Evolutionary conservation across 1,140 invertebrate genomes (phyloP).

Genomic region (Pemphigus obesinymphae): DNA sequence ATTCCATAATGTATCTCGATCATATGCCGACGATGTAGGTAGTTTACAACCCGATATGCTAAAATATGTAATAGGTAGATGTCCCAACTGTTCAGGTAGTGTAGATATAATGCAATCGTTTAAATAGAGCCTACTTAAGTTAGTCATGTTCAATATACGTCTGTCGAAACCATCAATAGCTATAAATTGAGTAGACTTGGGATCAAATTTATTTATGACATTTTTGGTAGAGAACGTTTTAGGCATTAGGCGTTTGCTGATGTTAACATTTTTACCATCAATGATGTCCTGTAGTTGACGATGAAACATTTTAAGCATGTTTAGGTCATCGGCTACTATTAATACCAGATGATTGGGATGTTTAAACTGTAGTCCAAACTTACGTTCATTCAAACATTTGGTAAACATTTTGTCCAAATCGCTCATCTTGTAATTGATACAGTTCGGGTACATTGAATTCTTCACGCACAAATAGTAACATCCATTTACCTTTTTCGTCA

Average conservation of each 20-base stretch:
- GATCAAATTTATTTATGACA: neutral
- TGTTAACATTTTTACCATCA: neutral
- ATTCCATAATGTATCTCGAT: neutral
- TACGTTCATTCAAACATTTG: neutral
- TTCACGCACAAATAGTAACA: neutral
- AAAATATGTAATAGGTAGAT: neutral
- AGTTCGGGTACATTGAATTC: neutral
- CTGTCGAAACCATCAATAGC: neutral
- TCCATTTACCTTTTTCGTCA: neutral
- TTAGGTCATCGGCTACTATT: neutral
- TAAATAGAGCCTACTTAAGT: neutral
- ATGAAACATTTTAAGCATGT: neutral
- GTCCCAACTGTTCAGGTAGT: neutral
- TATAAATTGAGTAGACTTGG: neutral
- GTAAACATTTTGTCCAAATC: neutral
- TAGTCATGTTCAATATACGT: neutral
- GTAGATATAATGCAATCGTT: neutral
- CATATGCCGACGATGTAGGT: neutral
- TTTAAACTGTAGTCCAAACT: neutral
- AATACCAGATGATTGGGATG: neutral
- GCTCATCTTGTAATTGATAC: neutral
- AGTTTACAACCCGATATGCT: neutral
- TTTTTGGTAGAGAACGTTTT: neutral
- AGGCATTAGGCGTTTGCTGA: neutral
- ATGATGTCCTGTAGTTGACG: neutral